Evolutionary conservation across 37 sponge, comb jelly and placozoan species (phyloP), one percentile per base, ranked within the genome.

Genomic region (Theonella swinhoei): DNA sequence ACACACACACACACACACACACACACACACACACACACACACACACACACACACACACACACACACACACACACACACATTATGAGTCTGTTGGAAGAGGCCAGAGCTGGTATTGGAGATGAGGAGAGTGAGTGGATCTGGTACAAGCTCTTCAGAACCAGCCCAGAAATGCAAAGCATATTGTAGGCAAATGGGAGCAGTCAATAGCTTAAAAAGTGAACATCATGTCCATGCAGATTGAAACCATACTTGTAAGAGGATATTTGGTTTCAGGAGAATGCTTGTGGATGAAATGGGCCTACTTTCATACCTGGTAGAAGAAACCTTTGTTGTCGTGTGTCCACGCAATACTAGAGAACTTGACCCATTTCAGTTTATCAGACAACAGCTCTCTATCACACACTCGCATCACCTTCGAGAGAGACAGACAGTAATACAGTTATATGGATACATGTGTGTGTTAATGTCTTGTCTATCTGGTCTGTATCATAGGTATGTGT

Each of bases 261-360:
- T n/a, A n/a, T n/a, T n/a, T n/a, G n/a, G n/a, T n/a, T n/a, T n/a
- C n/a, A n/a, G n/a, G n/a, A n/a, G n/a, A n/a, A n/a, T n/a, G n/a
- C n/a, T n/a, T 47, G 54, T 47, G 54, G 5, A 77, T 70, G 20
- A n/a, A n/a, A n/a, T n/a, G n/a, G n/a, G n/a, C n/a, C n/a, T n/a
- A n/a, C 37, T 42, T 59, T 0, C 70, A 43, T 61, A 89, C 91
- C 78, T 88, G 80, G 66, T 95, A 95, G 79, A 95, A 95, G 84
- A 95, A 95, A 7, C 98, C 98, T 64, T 86, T 88, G 89, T 96
- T 64, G 75, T 98, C 98, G 82, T 98, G 98, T 35, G 98, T 98
- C 98, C 98, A 98, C 29, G 96, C 85, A 47, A 98, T 89, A 35
- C 88, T 72, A 62, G 92, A 91, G 80, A 95, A 98, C 59, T 98